Base-by-base conservation (phyloP, 2,113 vertebrate species). In the Oryzias curvinotus region DNA sequence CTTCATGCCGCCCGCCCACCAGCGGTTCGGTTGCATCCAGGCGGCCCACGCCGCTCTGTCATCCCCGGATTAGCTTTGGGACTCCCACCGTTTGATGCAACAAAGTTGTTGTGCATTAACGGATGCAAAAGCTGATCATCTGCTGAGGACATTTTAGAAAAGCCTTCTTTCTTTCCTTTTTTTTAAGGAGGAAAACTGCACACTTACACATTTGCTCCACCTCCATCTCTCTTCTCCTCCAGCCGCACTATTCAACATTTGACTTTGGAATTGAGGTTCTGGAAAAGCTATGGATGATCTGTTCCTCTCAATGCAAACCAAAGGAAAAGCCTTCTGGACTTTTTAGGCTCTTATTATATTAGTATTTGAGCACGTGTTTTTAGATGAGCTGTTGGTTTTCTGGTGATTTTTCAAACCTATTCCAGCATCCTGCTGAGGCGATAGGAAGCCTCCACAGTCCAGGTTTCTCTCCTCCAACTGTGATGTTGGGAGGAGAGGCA, bases 261-360 rank as follows among this genome's bases (percentile, higher is more conserved):
- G 49, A 36, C 56, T 43, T n/a, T 3, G 62, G 71, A 59, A 61
- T 56, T 3, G 21, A 51, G 58, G 68, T 83, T 82, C 54, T n/a
- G 80, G 59, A 75, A 52, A 25, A 17, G 61, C 55, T 62, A 89
- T 90, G 56, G 87, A 90, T 91, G 82, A 89, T 91, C 79, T 50
- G 89, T 78, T 47, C 23, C 51, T 49, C 53, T 61, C 63, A 52
- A 62, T 75, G 68, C 84, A 68, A 78, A 75, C 62, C 72, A 48
- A 46, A 68, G 60, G 52, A 36, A 23, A 61, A 49, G 25, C 51
- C 14, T 65, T 47, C 64, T n/a, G n/a, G 36, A 5, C 57, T 74
- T 50, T 65, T 56, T 26, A 1, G 21, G 46, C 41, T 52, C 72
- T 89, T 14, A 89, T 89, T 89, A n/a, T n/a, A n/a, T n/a, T n/a